phyloP scores from a whole-genome alignment of 2,113 vertebrate species.

The Chiloscyllium plagiosum region DNA sequence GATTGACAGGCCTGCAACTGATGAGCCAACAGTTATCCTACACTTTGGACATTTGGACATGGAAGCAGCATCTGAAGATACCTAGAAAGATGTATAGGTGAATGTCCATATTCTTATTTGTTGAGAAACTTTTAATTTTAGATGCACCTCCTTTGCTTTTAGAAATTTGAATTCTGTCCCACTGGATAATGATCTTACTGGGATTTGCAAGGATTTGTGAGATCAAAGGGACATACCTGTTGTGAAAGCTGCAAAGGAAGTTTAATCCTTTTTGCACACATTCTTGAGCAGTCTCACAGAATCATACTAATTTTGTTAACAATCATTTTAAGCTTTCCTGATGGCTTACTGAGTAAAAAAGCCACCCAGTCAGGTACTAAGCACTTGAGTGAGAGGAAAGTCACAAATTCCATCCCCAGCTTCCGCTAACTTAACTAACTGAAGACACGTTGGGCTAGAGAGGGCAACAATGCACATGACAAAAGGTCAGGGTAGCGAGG shows the following conservation, averaged over 20 bases:
- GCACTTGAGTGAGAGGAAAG: no score
- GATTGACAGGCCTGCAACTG: neutral
- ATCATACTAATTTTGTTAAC: conserved; percentile 29
- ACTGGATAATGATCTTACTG: neutral
- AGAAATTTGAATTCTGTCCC: neutral
- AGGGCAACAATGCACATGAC: neutral
- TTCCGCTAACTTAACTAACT: neutral
- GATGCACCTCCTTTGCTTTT: neutral
- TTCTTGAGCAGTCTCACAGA: neutral
- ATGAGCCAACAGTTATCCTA: neutral
- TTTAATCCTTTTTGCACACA: conserved; percentile 24
- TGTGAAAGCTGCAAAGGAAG: conserved; percentile 1
- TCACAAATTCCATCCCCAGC: neutral
- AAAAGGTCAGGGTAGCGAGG: neutral
- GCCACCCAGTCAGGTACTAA: neutral
- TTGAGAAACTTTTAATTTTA: neutral
- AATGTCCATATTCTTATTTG: neutral
- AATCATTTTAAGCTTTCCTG: neutral
- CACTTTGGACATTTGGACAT: neutral
- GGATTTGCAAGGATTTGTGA: conserved; percentile 25
- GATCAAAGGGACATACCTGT: neutral
- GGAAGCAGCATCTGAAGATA: neutral
- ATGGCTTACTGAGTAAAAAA: neutral
- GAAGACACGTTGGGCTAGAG: neutral
- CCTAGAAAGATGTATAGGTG: neutral